A percentile compares a stretch with the other conserved stretches of the same genome.
phyloP scores from a whole-genome alignment of 1,140 invertebrate species.

The Prorops nasuta region DNA sequence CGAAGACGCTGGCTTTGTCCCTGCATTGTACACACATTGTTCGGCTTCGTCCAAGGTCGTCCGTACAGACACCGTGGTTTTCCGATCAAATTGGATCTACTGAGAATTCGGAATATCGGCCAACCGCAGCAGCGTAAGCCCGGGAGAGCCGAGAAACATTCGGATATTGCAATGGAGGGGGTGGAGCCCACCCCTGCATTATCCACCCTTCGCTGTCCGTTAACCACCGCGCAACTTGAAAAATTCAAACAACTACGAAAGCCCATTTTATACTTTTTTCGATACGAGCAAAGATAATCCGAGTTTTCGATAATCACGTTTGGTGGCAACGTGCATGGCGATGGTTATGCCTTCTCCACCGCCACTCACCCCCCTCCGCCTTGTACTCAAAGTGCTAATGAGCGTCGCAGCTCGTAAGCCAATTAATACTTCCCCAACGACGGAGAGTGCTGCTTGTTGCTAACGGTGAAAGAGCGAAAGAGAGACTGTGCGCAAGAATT shows the following conservation, averaged over 20 bases:
- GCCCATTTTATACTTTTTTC: too few relatives aligned
- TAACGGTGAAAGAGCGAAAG: not conserved
- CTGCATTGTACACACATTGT: slow-evolving; percentile 32
- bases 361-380: slow-evolving; percentile 21
- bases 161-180: slow-evolving; percentile 19
- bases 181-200: slow-evolving; percentile 9
- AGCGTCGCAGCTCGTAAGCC: slow-evolving; percentile 58
- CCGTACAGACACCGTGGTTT: slow-evolving; percentile 34
- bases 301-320: too few relatives aligned
- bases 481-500: not conserved
- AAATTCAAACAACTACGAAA: too few relatives aligned
- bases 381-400: slow-evolving; percentile 56
- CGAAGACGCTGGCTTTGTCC: slow-evolving; percentile 10
- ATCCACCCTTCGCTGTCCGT: not conserved
- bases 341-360: too few relatives aligned
- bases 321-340: too few relatives aligned
- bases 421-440: slow-evolving; percentile 54
- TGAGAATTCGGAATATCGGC: slow-evolving; percentile 35
- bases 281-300: too few relatives aligned
- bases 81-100: slow-evolving; percentile 47
- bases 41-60: slow-evolving; percentile 32
- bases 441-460: too few relatives aligned
- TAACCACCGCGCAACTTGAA: too few relatives aligned
- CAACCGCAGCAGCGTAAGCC: slow-evolving; percentile 37
- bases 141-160: slow-evolving; percentile 34